phyloP scores from a whole-genome alignment of 2,888 invertebrate genomes.

The Pinctada fucata region DNA sequence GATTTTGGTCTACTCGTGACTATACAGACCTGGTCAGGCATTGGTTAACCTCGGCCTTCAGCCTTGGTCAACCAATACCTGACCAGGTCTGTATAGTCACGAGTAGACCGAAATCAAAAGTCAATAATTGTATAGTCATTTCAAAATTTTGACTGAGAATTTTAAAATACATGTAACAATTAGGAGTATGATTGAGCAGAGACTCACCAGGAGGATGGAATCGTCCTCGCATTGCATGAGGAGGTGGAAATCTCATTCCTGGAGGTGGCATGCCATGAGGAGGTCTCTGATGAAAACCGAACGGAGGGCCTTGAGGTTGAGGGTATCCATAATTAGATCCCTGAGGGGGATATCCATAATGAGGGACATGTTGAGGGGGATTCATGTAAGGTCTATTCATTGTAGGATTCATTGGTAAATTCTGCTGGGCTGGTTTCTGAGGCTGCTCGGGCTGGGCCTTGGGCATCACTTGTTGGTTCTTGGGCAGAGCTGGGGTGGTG shows the following conservation, averaged over 20 bases:
- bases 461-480: constrained; percentile 12
- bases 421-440: neutral
- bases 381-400: neutral
- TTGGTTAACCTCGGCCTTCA: too few relatives aligned
- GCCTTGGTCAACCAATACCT: too few relatives aligned
- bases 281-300: neutral
- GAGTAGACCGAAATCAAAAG: too few relatives aligned
- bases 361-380: constrained; percentile 10
- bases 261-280: constrained; percentile 21
- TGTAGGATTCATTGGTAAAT: neutral
- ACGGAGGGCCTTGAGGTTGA: neutral
- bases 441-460: neutral
- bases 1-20: too few relatives aligned
- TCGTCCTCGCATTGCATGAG: constrained; percentile 8
- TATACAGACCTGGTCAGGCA: too few relatives aligned
- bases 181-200: neutral
- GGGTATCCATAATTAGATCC: neutral
- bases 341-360: constrained; percentile 15
- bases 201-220: neutral
- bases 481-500: constrained; percentile 12
- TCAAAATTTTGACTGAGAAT: too few relatives aligned
- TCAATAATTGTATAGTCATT: too few relatives aligned
- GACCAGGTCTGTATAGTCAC: too few relatives aligned
- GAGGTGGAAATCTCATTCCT: constrained; percentile 18
- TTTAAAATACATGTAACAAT: too few relatives aligned